Evolutionary conservation across 2,113 vertebrate genomes (phyloP), one percentile per base, ranked within the genome.

Genomic region (Cyanoliseus patagonus): DNA sequence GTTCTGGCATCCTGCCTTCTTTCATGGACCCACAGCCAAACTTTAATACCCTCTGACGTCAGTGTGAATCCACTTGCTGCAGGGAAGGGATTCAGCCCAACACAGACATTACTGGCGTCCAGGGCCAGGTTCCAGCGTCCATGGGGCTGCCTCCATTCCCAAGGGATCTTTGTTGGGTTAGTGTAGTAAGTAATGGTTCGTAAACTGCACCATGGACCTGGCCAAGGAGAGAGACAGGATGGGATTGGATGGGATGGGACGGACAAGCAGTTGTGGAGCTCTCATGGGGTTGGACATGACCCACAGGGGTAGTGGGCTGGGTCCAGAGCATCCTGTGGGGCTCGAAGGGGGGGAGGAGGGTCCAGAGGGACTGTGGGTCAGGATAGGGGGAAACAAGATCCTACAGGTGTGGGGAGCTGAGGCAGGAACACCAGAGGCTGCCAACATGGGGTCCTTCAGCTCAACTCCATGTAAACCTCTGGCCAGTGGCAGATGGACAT

Each of bases 101-200:
- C n/a, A 30, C 18, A 28, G 55, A 42, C 35, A 6, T 19, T 41
- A 27, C 63, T 67, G 84, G 41, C 3, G 1, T 2, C 46, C 66
- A 44, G 86, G 30, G 39, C 25, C 0, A 0, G 19, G 37, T 25
- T 68, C 69, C 73, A 84, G 47, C 0, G 0, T 3, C 3, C 3
- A 4, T 35, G 57, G 37, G 35, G 39, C 80, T 77, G 11, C 7
- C 53, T 62, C 55, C 6, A 1, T 25, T 51, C 68, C 63, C 1
- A 1, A 9, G 44, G 51, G 13, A 6, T 52, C 33, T 27, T 67
- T 16, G 10, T 33, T 77, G 61, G 28, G 31, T 19, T 77, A 33
- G 11, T 57, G 69, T 78, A 53, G 25, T 49, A 75, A 79, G 17
- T 24, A 86, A 30, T 0, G 1, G 2, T 9, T 15, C 5, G 3